A percentile compares a stretch with the other conserved stretches of the same genome.
phyloP scores from a whole-genome alignment of 2,113 vertebrate genomes.

The Megalops atlanticus region DNA sequence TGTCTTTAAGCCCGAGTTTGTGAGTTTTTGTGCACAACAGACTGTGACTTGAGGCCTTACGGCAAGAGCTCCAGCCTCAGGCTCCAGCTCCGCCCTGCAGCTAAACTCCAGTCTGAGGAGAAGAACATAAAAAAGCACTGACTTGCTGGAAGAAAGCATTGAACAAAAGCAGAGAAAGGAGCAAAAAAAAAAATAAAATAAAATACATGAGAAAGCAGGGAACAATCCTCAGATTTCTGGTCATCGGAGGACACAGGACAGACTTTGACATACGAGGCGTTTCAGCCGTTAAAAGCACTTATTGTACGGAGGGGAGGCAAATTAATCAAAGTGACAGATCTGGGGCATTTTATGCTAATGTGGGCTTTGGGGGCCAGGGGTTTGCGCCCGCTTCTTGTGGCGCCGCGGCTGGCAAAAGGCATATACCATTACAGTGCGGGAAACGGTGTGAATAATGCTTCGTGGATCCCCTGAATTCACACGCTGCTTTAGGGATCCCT shows the following conservation, averaged over 20 bases:
- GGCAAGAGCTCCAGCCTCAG: neutral
- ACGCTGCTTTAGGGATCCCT: constrained; percentile 32
- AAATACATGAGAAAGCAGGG: constrained; percentile 41
- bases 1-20: neutral
- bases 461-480: constrained; percentile 66
- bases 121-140: neutral
- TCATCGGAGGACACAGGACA: constrained; percentile 82
- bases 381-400: constrained; percentile 75
- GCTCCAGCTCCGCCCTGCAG: neutral
- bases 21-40: too few species aligned
- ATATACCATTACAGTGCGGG: constrained; percentile 79
- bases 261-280: constrained; percentile 84
- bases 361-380: constrained; percentile 70
- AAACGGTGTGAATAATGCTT: constrained; percentile 79
- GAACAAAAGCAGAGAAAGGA: constrained; percentile 71
- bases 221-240: constrained; percentile 80
- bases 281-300: constrained; percentile 83
- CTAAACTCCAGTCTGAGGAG: constrained; percentile 56
- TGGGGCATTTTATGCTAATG: constrained; percentile 87
- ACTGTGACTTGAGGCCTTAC: neutral
- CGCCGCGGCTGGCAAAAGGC: constrained; percentile 61
- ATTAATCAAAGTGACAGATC: constrained; percentile 94
- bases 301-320: constrained; percentile 85
- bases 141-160: constrained; percentile 64
- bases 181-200: constrained; percentile 10